Base-by-base conservation (phyloP, 2,888 invertebrate genomes). In the Eilema caniola region DNA sequence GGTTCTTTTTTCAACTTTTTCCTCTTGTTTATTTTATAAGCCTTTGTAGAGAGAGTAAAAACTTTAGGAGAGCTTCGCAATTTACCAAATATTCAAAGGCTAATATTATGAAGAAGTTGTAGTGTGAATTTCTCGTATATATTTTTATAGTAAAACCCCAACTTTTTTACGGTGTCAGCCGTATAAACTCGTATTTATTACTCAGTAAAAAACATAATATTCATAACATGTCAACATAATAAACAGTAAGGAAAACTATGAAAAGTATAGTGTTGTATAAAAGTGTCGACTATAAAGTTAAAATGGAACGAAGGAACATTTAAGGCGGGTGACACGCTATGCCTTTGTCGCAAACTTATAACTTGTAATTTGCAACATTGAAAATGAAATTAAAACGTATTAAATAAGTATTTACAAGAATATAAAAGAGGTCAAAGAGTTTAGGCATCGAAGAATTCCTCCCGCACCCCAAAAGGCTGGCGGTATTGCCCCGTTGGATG, bases 161-260 rank as follows among this genome's bases (percentile, higher is more conserved):
- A 81, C 70, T 67, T 79, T 84, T 80, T 83, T 84, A 82, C 64
- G 69, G 69, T 71, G 62, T 64, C 20, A 63, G 56, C 63, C 59
- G 74, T 82, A 79, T 83, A 79, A 78, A 70, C 47, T 67, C 71
- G 59, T 37, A 71, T 73, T 77, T 70, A 47, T 71, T 80, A 81
- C 82, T 76, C 75, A 59, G 73, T 33, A 24, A 72, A 72, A 71
- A 69, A 73, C 75, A 69, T 78, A 74, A 72, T 74, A 73, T 78
- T 82, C 78, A 81, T 80, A 53, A 53, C 53, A 83, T 85, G 78
- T 82, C 78, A 80, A 81, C 80, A 83, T 76, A 80, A 81, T 86
- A 83, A 84, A 83, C 71, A 73, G 70, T 79, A 77, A 78, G 72
- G 60, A 76, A 71, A 59, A 75, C 76, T 74, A 74, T 83, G 76